Base-by-base conservation (phyloP, 1,140 invertebrate species). In the Elymnias hypermnestra region DNA sequence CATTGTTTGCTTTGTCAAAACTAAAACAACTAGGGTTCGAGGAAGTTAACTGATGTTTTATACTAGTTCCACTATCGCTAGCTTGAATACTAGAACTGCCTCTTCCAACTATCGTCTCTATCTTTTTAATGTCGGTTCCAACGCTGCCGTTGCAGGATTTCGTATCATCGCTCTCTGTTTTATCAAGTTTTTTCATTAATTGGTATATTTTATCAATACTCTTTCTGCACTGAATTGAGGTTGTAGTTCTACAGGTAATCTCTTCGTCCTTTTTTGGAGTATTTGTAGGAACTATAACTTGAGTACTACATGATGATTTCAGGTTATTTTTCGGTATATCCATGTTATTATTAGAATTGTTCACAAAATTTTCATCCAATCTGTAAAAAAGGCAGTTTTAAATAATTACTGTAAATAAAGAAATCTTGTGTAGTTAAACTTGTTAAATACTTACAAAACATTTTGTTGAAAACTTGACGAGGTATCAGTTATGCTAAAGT, bases 171-270 rank as follows among this genome's bases (percentile, higher is more conserved):
- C 25, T 46, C 9, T 62, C 5, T 8, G 29, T 15, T 14, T 33
- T 65, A 19, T 37, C 41, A 7, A 72, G 15, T 51, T 68, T 66
- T 25, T 72, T 75, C 51, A 84, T 75, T 15, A 84, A 61, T 49
- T 67, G 49, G 43, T 83, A 84, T 40, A 84, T 63, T 64, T 83
- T 74, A 38, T 74, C 65, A 22, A 84, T 79, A 49, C 74, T 79
- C 53, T 68, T 72, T 48, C 65, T 70, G 40, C 73, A 82, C 50
- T 81, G 67, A 0, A 68, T 33, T 18, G 65, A 40, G 14, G 54
- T 26, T 0, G 36, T 17, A 5, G 22, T 62, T 67, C 53, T 64
- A 59, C 2, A 5, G 10, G 43, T 31, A 5, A 33, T 26, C 28
- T 18, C 21, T 36, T 19, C 12, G 10, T 3, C 13, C 22, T 47